Percentiles rank a stretch among this genome's conserved stretches.
These are phyloP conservation scores for Plestiodon gilberti DNA, from an alignment of 2,113 vertebrate genomes.

Conservation along the genomic window DNA sequence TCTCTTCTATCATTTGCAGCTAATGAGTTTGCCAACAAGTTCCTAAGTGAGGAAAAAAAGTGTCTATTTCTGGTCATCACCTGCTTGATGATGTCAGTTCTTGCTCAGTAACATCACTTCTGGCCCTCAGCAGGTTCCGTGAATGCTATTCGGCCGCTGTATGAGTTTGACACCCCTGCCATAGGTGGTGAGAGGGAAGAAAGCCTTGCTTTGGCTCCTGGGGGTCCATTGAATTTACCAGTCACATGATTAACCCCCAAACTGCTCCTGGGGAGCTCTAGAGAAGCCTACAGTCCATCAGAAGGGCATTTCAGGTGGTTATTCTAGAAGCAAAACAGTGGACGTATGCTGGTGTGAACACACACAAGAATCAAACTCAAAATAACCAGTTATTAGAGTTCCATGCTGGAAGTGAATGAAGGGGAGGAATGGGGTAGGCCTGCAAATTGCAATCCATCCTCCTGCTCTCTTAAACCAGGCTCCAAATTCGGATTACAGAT, in stretches of 20 bases:
- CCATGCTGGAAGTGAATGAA: not conserved
- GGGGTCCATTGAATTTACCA: not conserved
- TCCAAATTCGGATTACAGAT: conserved; percentile 18
- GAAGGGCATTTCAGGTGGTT: not conserved
- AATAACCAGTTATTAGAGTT: not conserved
- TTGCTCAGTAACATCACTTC: too few relatives aligned
- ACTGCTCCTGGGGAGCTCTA: not conserved
- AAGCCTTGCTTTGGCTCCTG: not conserved
- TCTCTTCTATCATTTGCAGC: too few relatives aligned
- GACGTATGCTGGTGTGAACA: not conserved
- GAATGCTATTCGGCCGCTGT: too few relatives aligned
- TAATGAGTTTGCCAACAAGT: too few relatives aligned
- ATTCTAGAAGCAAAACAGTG: not conserved
- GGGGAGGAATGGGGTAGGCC: too few relatives aligned
- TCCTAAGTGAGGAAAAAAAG: too few relatives aligned
- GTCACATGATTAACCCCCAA: not conserved
- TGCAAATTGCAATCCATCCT: not conserved
- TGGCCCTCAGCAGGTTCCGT: too few relatives aligned
- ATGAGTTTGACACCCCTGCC: too few relatives aligned
- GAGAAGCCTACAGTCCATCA: not conserved
- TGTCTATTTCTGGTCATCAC: too few relatives aligned
- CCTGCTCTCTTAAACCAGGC: not conserved
- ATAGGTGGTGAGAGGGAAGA: not conserved
- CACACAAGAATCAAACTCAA: not conserved
- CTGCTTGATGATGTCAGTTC: too few relatives aligned